phyloP scores from a whole-genome alignment of 64 coral and sea anemone genomes.

The Actinia tenebrosa region DNA sequence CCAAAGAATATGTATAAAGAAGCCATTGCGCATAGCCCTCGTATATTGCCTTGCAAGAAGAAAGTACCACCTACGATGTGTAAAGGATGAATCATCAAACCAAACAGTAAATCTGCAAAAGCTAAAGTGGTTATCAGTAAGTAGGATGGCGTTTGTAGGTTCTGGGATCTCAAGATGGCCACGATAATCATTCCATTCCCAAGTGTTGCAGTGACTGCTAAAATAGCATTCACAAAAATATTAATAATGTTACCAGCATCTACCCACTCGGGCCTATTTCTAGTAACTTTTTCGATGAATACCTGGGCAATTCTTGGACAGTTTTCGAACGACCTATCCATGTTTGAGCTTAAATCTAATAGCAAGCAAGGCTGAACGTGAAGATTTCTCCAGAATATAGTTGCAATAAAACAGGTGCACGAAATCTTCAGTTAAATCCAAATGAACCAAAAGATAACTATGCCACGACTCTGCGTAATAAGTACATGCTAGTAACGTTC shows the following conservation, averaged over 20 bases:
- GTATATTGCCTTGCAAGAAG: background rate
- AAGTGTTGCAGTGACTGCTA: background rate
- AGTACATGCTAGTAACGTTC: no score
- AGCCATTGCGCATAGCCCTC: background rate
- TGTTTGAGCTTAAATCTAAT: no score
- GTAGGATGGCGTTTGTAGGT: background rate
- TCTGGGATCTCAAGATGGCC: background rate
- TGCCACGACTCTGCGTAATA: no score
- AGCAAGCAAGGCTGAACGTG: background rate
- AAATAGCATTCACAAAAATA: background rate
- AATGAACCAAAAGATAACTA: no score
- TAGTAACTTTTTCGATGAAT: background rate
- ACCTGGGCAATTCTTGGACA: background rate
- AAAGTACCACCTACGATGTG: background rate
- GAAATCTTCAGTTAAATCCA: no score
- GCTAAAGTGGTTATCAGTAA: slow-evolving; percentile 4
- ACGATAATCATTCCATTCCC: background rate
- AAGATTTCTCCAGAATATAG: background rate
- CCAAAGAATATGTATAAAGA: background rate
- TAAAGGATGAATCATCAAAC: background rate
- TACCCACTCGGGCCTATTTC: background rate
- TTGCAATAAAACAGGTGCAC: no score
- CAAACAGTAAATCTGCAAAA: background rate
- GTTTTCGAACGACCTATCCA: background rate
- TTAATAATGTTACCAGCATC: background rate